Evolutionary conservation across 2,113 vertebrate genomes (phyloP).

Genomic region (Pollachius pollachius): DNA sequence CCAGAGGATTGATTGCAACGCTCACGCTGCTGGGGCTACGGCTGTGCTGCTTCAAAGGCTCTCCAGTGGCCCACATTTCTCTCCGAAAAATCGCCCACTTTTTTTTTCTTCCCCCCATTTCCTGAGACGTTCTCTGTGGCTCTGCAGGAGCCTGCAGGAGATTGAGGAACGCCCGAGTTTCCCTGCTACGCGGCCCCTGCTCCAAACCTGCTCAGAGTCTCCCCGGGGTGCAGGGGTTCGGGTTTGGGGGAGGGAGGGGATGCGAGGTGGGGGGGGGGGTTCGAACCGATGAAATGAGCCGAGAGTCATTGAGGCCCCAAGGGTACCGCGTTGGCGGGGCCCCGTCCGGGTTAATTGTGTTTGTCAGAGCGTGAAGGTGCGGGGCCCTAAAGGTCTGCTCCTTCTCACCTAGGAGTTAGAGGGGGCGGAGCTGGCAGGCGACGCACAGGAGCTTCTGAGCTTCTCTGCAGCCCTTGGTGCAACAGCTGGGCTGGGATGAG

Average conservation of each 20-base stretch:
- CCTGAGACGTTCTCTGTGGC: slow-evolving; percentile 10
- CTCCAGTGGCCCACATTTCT: slow-evolving; percentile 11
- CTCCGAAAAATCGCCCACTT: neutral
- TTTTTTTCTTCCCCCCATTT: slow-evolving; percentile 11
- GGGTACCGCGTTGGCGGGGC: slow-evolving; percentile 53
- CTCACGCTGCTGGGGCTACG: neutral
- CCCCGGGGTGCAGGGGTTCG: neutral
- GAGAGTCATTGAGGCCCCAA: slow-evolving; percentile 51
- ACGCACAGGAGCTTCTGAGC: neutral
- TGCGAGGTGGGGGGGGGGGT: slow-evolving; percentile 45
- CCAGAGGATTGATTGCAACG: slow-evolving; percentile 12
- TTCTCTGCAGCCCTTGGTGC: slow-evolving; percentile 3
- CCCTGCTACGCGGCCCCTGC: neutral
- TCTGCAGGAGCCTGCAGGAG: slow-evolving; percentile 22
- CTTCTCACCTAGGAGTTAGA: slow-evolving; percentile 33
- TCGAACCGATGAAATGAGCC: slow-evolving; percentile 59
- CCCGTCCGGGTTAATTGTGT: slow-evolving; percentile 57
- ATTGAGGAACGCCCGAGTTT: slow-evolving; percentile 16
- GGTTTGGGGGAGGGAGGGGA: slow-evolving; percentile 13
- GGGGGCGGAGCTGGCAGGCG: slow-evolving; percentile 23
- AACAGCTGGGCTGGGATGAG: slow-evolving; percentile 9
- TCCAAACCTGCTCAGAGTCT: slow-evolving; percentile 21
- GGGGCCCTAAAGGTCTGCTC: slow-evolving; percentile 42
- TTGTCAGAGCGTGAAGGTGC: slow-evolving; percentile 53
- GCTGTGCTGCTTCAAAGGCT: slow-evolving; percentile 1